Percentiles rank a stretch among this genome's conserved stretches.
These are phyloP conservation scores for Anthopleura xanthogrammica DNA, from an alignment of 92 coral and sea anemone species.

Conservation along the genomic window DNA sequence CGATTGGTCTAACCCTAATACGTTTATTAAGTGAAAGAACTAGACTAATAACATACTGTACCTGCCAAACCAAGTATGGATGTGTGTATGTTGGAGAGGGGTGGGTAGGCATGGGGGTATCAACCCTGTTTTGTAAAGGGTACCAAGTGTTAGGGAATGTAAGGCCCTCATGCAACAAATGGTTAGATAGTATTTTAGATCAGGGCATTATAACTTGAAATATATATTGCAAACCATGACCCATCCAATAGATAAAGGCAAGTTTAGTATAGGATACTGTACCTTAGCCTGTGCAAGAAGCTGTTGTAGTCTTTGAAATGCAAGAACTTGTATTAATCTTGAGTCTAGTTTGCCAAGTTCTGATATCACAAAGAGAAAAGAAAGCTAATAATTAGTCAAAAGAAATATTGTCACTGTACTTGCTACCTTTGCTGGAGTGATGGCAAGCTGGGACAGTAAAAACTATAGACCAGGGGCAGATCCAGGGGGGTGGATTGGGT, in stretches of 20 bases:
- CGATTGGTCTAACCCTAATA: too few species aligned
- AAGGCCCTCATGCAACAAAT: too few species aligned
- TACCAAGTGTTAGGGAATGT: too few species aligned
- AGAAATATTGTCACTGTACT: not conserved
- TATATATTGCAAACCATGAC: slow-evolving; percentile 29
- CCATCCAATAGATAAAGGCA: not conserved
- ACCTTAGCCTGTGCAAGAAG: slow-evolving; percentile 94
- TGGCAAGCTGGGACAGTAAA: not conserved
- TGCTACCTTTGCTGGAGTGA: not conserved
- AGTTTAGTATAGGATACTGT: not conserved
- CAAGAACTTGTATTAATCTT: slow-evolving; percentile 90
- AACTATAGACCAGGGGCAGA: too few species aligned
- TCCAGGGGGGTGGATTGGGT: too few species aligned
- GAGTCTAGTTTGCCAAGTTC: slow-evolving; percentile 97
- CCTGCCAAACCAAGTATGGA: too few species aligned
- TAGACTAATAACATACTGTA: too few species aligned
- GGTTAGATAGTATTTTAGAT: too few species aligned
- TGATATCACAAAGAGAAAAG: slow-evolving; percentile 62
- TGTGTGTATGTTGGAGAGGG: too few species aligned
- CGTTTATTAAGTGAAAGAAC: too few species aligned
- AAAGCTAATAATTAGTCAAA: not conserved
- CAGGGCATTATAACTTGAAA: slow-evolving; percentile 50
- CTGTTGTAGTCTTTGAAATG: slow-evolving; percentile 94
- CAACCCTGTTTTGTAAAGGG: too few species aligned
- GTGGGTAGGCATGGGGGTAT: too few species aligned